Evolutionary conservation across 2,797 vertebrate genomes (phyloP).

Genomic region (Morelia viridis): DNA sequence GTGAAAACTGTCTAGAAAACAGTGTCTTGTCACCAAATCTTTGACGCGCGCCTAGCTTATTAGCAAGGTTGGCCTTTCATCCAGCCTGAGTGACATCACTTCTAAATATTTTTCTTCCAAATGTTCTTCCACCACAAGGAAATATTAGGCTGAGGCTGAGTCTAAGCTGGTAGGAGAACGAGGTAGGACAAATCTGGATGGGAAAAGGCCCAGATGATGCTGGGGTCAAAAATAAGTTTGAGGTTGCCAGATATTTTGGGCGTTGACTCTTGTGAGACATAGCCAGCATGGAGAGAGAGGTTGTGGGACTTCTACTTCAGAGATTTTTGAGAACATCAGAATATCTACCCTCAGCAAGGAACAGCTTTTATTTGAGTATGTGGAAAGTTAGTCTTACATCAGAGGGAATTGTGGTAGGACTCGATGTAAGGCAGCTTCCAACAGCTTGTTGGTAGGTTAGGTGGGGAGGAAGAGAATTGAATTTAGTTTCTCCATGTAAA

Average conservation of each 20-base stretch:
- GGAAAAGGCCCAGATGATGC: background rate
- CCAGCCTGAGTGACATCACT: too few species aligned
- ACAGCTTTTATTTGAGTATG: background rate
- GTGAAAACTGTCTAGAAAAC: conserved; percentile 45
- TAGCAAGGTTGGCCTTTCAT: background rate
- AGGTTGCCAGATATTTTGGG: too few species aligned
- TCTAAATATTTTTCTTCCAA: too few species aligned
- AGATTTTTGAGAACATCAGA: background rate
- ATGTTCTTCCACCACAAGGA: background rate
- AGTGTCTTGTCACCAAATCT: background rate
- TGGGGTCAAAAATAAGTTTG: background rate
- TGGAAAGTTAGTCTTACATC: background rate
- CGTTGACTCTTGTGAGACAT: too few species aligned
- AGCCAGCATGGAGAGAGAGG: background rate
- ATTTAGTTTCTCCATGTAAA: background rate
- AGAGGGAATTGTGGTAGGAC: background rate
- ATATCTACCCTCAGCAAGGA: background rate
- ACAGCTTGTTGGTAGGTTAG: background rate
- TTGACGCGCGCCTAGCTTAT: background rate
- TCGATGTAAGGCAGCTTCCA: background rate
- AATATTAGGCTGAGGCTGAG: background rate
- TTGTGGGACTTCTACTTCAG: background rate
- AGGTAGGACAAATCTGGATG: background rate
- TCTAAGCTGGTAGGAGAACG: background rate
- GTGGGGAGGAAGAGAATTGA: background rate